Conservation (phyloP, 2,797 vertebrate species). For the Vultur gryphus region DNA sequence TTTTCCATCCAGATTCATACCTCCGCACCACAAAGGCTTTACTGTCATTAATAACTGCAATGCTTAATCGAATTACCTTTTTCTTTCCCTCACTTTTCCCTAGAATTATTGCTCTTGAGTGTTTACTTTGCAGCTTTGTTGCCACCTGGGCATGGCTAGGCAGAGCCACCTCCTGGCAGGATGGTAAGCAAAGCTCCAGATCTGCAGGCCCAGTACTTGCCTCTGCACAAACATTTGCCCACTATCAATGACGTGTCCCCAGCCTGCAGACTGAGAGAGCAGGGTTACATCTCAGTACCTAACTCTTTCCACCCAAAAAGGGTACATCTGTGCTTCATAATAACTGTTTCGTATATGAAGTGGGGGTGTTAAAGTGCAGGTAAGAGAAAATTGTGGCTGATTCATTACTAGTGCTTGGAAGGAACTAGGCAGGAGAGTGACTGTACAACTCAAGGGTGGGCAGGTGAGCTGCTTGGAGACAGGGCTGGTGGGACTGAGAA, state of each 20-base stretch:
- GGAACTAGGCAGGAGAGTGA: neutral
- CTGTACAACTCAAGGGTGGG: fast-evolving
- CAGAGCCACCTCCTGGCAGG: constrained; percentile 55
- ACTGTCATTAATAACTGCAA: neutral
- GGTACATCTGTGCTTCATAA: fast-evolving
- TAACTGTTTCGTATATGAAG: neutral
- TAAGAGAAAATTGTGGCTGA: neutral
- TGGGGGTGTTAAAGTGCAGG: neutral
- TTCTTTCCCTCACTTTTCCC: neutral
- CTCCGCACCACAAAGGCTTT: neutral
- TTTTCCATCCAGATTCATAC: neutral
- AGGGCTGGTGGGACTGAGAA: neutral
- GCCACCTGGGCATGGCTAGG: constrained; percentile 21
- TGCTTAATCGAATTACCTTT: neutral
- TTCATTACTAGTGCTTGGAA: neutral
- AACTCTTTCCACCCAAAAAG: neutral
- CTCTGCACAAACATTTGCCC: neutral
- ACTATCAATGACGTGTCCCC: fast-evolving
- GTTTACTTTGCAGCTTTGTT: neutral
- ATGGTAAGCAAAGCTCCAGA: neutral
- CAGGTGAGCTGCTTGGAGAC: neutral
- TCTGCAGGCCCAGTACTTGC: neutral
- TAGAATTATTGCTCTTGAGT: neutral
- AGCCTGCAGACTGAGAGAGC: neutral
- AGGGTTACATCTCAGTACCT: neutral